Base-by-base conservation (phyloP, 1,140 invertebrate species). In the Amyelois transitella region DNA sequence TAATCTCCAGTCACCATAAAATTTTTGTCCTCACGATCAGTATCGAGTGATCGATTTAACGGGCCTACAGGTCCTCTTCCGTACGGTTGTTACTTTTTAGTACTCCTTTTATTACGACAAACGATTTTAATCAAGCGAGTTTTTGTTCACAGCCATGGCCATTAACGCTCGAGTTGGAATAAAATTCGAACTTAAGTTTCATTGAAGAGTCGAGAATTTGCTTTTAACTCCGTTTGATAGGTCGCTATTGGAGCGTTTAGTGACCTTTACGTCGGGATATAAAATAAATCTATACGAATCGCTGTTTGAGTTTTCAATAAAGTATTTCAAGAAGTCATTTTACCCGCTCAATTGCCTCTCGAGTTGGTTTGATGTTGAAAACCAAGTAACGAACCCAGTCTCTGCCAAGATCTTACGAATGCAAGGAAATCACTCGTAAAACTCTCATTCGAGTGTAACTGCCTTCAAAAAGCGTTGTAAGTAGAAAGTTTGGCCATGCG, bases 51-150 rank as follows among this genome's bases (percentile, higher is more conserved):
- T 86, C 80, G 78, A 88, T 83, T 84, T 82, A 75, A 83, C 80
- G 72, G 69, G 72, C 75, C 72, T 79, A 81, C 75, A 74, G 72
- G 72, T 74, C 65, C 66, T 72, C 71, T 77, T 83, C 71, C 66
- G 78, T 77, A 78, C 76, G 79, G 81, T 74, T 88, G 81, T 88
- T 81, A 88, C 82, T 80, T 88, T 88, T 86, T 86, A 88, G 74
- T 79, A 65, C 75, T 81, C 67, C 67, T 86, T 88, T 88, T 86
- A 88, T 88, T 88, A 83, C 82, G 77, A 86, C 85, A 85, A 86
- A 88, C 83, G 85, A 85, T 88, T 88, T 88, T 88, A 86, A 88
- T 88, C 83, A 88, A 88, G 81, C 72, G 73, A 79, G 76, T 85
- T 86, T 86, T 88, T 84, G 83, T 81, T 82, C 75, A 68, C 66